Conservation (phyloP, 2,113 vertebrate species). For the Melanostigma gelatinosum region DNA sequence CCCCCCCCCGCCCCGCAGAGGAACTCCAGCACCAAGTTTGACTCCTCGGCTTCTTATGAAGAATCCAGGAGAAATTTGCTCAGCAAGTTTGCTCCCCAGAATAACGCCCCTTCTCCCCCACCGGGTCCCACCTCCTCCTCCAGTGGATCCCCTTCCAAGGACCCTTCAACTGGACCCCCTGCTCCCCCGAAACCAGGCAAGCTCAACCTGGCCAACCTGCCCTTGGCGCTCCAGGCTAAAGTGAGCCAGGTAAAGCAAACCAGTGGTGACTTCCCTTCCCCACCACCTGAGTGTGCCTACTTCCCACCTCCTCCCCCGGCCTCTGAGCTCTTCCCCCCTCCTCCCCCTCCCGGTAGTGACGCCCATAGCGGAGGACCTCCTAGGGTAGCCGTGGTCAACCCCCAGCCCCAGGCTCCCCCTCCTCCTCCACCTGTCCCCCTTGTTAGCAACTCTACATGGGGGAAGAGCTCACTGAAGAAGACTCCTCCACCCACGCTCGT, state of each 20-base stretch:
- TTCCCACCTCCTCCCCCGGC: slow-evolving; percentile 91
- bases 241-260: slow-evolving; percentile 80
- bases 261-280: slow-evolving; percentile 86
- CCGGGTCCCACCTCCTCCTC: slow-evolving; percentile 74
- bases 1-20: slow-evolving; percentile 92
- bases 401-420: slow-evolving; percentile 88
- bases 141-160: slow-evolving; percentile 84
- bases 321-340: slow-evolving; percentile 89
- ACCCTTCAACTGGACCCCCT: slow-evolving; percentile 83
- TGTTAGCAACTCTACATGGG: slow-evolving; percentile 79
- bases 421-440: slow-evolving; percentile 71
- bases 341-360: slow-evolving; percentile 78
- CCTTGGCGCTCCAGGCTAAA: slow-evolving; percentile 85
- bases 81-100: slow-evolving; percentile 88
- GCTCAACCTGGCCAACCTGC: slow-evolving; percentile 89
- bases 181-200: slow-evolving; percentile 96
- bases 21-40: slow-evolving; percentile 90
- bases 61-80: slow-evolving; percentile 91
- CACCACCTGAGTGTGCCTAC: slow-evolving; percentile 85
- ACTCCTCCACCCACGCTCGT: slow-evolving; percentile 85
- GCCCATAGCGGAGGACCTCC: slow-evolving; percentile 82
- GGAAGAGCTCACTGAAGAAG: slow-evolving; percentile 89
- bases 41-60: slow-evolving; percentile 83
- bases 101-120: slow-evolving; percentile 62
- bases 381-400: slow-evolving; percentile 92